Conservation (phyloP, 1,140 invertebrate genomes). For the Leguminivora glycinivorella region DNA sequence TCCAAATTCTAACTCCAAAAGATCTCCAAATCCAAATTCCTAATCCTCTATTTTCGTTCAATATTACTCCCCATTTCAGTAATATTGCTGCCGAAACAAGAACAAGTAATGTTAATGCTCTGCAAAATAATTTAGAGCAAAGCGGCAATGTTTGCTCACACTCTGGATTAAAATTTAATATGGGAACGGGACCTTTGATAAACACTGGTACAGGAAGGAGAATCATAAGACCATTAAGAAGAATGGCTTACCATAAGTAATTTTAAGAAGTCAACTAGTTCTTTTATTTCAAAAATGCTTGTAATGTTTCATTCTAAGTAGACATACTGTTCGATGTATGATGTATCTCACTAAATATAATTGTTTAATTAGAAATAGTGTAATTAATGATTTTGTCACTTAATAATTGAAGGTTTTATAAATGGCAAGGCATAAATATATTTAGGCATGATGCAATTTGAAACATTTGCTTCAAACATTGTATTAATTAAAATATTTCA, state of each 20-base stretch:
- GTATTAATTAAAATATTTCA: no score
- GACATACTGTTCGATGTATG: no score
- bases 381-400: no score
- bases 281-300: not conserved
- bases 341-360: no score
- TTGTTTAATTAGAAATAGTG: no score
- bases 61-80: not conserved
- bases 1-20: not conserved
- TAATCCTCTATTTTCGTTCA: not conserved
- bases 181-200: constrained; percentile 25
- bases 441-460: no score
- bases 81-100: not conserved
- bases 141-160: not conserved
- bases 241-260: constrained; percentile 36
- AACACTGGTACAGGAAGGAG: constrained; percentile 13
- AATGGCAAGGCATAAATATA: no score
- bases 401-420: no score
- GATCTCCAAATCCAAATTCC: no score
- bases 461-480: no score
- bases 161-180: constrained; percentile 35
- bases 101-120: not conserved
- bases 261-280: constrained; percentile 2
- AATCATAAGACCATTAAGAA: constrained; percentile 29
- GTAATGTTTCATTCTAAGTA: not conserved
- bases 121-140: not conserved